Evolutionary conservation across 2,113 vertebrate genomes (phyloP).

Genomic region (Nyctereutes procyonoides): DNA sequence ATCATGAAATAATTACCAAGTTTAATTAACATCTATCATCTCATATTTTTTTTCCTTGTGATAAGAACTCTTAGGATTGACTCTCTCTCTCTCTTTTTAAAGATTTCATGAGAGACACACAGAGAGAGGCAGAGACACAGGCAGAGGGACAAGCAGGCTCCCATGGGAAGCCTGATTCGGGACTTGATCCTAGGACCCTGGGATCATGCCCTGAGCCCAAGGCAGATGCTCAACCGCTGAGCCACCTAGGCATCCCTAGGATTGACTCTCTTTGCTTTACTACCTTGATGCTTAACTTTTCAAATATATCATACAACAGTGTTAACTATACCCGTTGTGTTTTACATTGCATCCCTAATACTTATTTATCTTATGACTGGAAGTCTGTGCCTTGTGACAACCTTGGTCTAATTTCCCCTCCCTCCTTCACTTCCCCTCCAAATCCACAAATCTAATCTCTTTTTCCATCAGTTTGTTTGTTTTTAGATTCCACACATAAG

Average conservation of each 20-base stretch:
- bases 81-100: background rate
- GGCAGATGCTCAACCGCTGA: no score
- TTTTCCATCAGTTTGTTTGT: background rate
- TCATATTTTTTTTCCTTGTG: background rate
- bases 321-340: background rate
- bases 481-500: background rate
- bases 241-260: background rate
- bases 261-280: background rate
- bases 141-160: no score
- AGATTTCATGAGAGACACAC: no score
- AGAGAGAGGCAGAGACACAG: no score
- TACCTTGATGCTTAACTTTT: background rate
- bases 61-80: background rate
- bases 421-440: background rate
- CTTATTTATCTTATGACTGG: background rate
- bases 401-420: background rate
- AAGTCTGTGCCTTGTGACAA: background rate
- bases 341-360: background rate
- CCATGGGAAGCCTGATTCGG: no score
- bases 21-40: background rate
- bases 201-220: no score
- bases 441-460: background rate
- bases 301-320: background rate
- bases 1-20: background rate
- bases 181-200: no score